Base-by-base conservation (phyloP, 2,888 invertebrate species). In the Stenurella melanura region DNA sequence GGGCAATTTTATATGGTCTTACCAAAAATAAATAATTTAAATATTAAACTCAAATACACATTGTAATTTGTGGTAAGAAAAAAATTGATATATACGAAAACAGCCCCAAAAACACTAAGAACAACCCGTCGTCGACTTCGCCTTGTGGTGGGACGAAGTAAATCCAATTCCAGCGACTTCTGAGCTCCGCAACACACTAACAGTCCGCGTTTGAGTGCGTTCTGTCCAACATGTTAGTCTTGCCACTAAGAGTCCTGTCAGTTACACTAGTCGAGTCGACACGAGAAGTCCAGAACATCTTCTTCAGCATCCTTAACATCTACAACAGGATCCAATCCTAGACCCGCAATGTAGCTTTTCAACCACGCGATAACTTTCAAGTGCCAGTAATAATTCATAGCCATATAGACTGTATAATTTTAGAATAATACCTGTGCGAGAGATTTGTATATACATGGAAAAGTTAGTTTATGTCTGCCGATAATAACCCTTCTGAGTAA, bases 221-320 rank as follows among this genome's bases (percentile, higher is more conserved):
- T 63, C 63, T 72, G 63, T 72, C 72, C 72, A 72, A 72, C 72
- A 72, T 72, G 72, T 63, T 72, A 72, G 72, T 72, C 72, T 72
- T 72, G 72, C 61, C 63, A 72, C 63, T 50, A 72, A 63, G 54
- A 72, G 72, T 72, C 72, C 72, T 72, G 72, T 50, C 63, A 72
- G 72, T 72, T 26, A 50, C 38, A 72, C 54, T 42, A 72, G 72
- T 54, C 30, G 72, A 72, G 72, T 63, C 63, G 63, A 30, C 63
- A 58, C 72, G 72, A 17, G 63, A 54, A 30, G 61, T 72, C 72
- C 72, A 72, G 58, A 50, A 72, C 72, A 26, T 72, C 72, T 72
- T 72, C 72, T 50, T 50, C 61, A 57, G 42, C 61, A 50, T 60
- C 70, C 70, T 61, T 60, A 7, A 19, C 61, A 60, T 60, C 70